phyloP scores from a whole-genome alignment of 2,888 invertebrate genomes.

The Serrognathus titanus region DNA sequence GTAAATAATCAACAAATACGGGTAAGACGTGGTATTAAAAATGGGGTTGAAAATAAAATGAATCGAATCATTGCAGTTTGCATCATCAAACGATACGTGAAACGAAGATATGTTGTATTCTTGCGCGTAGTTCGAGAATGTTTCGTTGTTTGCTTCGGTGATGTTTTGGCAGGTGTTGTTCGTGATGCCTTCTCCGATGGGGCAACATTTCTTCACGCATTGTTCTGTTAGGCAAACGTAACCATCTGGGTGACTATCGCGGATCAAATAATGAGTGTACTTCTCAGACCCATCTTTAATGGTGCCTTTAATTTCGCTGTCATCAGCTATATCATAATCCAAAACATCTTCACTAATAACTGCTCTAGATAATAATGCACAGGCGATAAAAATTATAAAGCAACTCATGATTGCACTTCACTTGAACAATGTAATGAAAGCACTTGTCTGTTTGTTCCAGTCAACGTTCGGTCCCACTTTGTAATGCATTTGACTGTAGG shows the following conservation, averaged over 20 bases:
- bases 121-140: conserved; percentile 8
- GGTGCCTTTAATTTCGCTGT: conserved; percentile 15
- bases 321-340: conserved; percentile 10
- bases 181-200: conserved; percentile 11
- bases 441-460: too few relatives aligned
- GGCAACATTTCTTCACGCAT: conserved; percentile 22
- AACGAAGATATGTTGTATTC: conserved; percentile 14
- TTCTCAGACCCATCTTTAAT: conserved; percentile 17
- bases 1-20: conserved; percentile 3
- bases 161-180: conserved; percentile 13
- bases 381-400: background rate
- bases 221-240: conserved; percentile 19
- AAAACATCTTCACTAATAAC: background rate
- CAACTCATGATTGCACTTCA: too few relatives aligned
- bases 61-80: conserved; percentile 14
- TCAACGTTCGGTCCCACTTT: too few relatives aligned
- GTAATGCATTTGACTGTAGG: too few relatives aligned
- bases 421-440: too few relatives aligned
- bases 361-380: background rate
- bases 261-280: conserved; percentile 17
- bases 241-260: conserved; percentile 17
- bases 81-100: conserved; percentile 6
- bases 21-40: conserved; percentile 6
- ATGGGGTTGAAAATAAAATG: conserved; percentile 8
- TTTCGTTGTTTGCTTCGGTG: conserved; percentile 6